phyloP scores from a whole-genome alignment of 2,113 vertebrate genomes.

The Sciurus niger region DNA sequence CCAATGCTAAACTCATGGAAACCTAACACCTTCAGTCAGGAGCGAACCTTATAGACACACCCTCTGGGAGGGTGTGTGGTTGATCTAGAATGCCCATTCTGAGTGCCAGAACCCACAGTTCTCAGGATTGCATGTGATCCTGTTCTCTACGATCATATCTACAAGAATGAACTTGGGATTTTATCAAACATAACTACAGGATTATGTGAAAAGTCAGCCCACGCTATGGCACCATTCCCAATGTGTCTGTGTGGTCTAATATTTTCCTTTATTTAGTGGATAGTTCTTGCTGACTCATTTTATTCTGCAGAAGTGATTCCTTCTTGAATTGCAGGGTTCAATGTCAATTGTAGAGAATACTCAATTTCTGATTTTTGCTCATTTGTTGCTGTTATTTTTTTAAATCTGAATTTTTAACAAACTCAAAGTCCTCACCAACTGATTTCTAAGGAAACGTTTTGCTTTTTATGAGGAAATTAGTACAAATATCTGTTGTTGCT shows the following conservation, averaged over 20 bases:
- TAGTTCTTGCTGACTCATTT: neutral
- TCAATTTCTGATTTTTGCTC: neutral
- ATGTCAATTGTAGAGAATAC: neutral
- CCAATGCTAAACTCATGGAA: neutral
- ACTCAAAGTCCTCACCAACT: neutral
- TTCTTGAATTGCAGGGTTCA: slow-evolving; percentile 5
- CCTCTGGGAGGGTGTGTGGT: neutral
- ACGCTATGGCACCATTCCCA: neutral
- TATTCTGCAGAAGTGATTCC: neutral
- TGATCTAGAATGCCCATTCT: neutral
- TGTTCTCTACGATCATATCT: neutral
- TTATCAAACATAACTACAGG: neutral
- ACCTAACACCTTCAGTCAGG: neutral
- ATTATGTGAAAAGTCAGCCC: neutral
- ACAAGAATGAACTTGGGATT: neutral
- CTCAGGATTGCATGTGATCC: neutral
- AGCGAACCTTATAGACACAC: neutral
- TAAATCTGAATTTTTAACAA: slow-evolving; percentile 33
- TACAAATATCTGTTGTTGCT: neutral
- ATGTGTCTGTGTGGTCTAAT: neutral
- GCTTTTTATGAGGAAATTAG: neutral
- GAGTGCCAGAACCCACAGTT: neutral
- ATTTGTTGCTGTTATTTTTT: slow-evolving; percentile 2
- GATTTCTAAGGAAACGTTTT: neutral
- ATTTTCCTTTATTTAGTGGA: slow-evolving; percentile 15